Evolutionary conservation across 2,113 vertebrate species (phyloP), one percentile per base, ranked within the genome.

Genomic region (Mus spicilegus): DNA sequence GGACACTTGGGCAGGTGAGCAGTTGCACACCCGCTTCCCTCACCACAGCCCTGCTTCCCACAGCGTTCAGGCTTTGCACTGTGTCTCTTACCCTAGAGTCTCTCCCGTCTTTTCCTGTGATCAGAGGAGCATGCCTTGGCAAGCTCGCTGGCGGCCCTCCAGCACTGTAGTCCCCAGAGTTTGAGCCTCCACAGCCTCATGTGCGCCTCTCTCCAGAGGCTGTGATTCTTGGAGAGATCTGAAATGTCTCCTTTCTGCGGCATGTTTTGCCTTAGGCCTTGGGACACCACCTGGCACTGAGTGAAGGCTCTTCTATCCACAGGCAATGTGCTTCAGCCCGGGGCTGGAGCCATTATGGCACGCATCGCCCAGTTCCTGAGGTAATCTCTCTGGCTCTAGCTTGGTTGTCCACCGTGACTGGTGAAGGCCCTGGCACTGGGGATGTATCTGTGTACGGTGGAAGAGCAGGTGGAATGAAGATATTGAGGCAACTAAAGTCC

Each of bases 301-400:
- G 24, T n/a, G 39, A 58, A 56, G 73, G 96, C 0, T 98, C 96
- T 97, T 97, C 11, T 95, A 17, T 94, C 54, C 77, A 26, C 97
- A 99, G 99, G 99, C 72, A 99, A 99, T 4, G 99, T 99, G 36
- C 98, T 99, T 93, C 99, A 99, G 98, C 99, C 99, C 0, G 99
- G 99, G 14, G 99, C 99, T 4, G 99, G 99, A 0, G 99, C 99
- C 0, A 0, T 99, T 77, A 96, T 99, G 97, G 99, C 99, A 33
- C 98, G 99, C 87, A 97, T 99, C 26, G 99, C 99, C 5, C 99
- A 99, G 91, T 99, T 99, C 97, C 98, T 99, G 65, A 99, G 99
- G 99, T 99, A 98, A 98, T 91, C 3, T 26, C 75, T 33, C 81
- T 8, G 1, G 12, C 19, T 77, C 80, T 28, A 58, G 33, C 63